Evolutionary conservation across 2,113 vertebrate species (phyloP).

Genomic region (Hippocampus mohnikei): DNA sequence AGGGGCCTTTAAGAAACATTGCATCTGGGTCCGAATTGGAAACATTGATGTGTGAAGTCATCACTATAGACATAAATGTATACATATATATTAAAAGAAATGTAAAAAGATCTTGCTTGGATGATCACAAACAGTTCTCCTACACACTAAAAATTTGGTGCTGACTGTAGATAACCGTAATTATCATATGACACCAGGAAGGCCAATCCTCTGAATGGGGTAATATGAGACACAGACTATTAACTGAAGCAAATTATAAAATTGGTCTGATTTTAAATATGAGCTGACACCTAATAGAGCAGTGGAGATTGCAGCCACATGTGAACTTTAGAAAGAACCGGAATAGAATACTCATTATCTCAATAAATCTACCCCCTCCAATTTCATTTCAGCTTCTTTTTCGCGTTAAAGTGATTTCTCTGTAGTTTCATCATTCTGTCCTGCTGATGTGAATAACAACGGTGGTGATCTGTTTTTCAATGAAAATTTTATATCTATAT

Average conservation of each 20-base stretch:
- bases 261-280: conserved; percentile 48
- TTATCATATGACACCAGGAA: conserved; percentile 46
- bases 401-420: conserved; percentile 55
- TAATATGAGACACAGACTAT: conserved; percentile 39
- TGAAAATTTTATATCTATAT: neutral
- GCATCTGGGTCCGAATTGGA: conserved; percentile 43
- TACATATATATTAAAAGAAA: conserved; percentile 50
- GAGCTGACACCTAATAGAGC: conserved; percentile 36
- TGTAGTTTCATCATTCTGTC: conserved; percentile 63
- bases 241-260: conserved; percentile 46
- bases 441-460: conserved; percentile 33
- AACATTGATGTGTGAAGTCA: conserved; percentile 47
- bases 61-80: conserved; percentile 35
- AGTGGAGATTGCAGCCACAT: conserved; percentile 46
- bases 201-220: conserved; percentile 45
- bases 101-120: conserved; percentile 35
- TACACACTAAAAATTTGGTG: conserved; percentile 17
- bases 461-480: conserved; percentile 29
- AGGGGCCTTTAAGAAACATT: conserved; percentile 43
- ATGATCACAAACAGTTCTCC: conserved; percentile 41
- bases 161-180: conserved; percentile 15
- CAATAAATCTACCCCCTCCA: conserved; percentile 51
- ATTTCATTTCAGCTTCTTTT: conserved; percentile 49
- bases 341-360: conserved; percentile 52
- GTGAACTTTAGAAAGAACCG: conserved; percentile 46